These are phyloP conservation scores for Chaetodon trifasciatus DNA, from an alignment of 2,797 vertebrate species.

Conservation along the genomic window DNA sequence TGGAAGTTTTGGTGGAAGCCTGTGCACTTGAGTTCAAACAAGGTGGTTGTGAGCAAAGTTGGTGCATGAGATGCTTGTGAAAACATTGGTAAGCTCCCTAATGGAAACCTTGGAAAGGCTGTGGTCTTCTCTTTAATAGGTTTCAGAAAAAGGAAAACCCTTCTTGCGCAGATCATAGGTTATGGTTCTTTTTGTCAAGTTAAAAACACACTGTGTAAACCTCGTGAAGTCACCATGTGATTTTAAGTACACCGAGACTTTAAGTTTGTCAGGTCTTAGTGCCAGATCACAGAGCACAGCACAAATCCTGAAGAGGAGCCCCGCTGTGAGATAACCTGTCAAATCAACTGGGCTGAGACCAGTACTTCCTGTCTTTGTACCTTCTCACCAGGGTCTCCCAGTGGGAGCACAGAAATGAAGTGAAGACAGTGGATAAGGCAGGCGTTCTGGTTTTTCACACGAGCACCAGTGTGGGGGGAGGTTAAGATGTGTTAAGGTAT, in stretches of 20 bases:
- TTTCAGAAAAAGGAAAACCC: slow-evolving; percentile 40
- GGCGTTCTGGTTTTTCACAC: slow-evolving; percentile 33
- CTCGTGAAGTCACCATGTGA: slow-evolving; percentile 13
- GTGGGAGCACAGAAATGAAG: slow-evolving; percentile 57
- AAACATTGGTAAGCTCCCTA: slow-evolving; percentile 53
- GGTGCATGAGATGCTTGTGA: slow-evolving; percentile 49
- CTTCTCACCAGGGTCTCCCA: slow-evolving; percentile 68
- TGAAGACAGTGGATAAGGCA: slow-evolving; percentile 46
- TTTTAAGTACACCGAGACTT: slow-evolving; percentile 39
- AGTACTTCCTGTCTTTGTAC: slow-evolving; percentile 76
- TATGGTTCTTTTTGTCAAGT: slow-evolving; percentile 24
- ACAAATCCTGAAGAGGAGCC: slow-evolving; percentile 48
- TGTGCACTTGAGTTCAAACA: slow-evolving; percentile 14
- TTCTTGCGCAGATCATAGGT: slow-evolving; percentile 37
- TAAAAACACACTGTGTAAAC: slow-evolving; percentile 24
- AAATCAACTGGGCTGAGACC: slow-evolving; percentile 65
- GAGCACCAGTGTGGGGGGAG: not conserved
- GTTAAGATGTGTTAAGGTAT: slow-evolving; percentile 17
- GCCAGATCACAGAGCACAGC: slow-evolving; percentile 64
- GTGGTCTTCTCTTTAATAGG: slow-evolving; percentile 34
- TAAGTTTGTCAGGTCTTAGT: slow-evolving; percentile 60
- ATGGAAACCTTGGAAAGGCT: slow-evolving; percentile 48
- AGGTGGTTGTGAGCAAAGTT: slow-evolving; percentile 37
- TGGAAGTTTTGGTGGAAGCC: slow-evolving; percentile 19
- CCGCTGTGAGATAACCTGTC: slow-evolving; percentile 72